These are phyloP conservation scores for Heptranchias perlo DNA, from an alignment of 2,113 vertebrate species.

Conservation along the genomic window DNA sequence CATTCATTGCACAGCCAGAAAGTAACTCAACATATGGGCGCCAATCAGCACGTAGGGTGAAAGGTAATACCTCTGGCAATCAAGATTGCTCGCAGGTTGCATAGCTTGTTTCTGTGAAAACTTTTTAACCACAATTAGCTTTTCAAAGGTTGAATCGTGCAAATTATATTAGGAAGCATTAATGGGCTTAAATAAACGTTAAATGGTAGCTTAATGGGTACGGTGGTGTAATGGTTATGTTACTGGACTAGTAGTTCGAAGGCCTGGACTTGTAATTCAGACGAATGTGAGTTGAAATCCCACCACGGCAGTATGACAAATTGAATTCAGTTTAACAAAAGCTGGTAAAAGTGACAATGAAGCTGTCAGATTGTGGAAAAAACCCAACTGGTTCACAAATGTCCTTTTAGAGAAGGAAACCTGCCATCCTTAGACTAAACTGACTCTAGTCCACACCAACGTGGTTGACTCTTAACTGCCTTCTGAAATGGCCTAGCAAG, in stretches of 20 bases:
- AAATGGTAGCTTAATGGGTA: no score
- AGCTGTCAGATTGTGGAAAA: background rate
- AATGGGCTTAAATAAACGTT: background rate
- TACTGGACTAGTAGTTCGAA: background rate
- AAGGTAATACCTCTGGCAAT: background rate
- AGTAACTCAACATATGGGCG: background rate
- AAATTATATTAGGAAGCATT: background rate
- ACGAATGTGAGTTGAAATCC: background rate
- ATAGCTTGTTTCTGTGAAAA: conserved; percentile 6
- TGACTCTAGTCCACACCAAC: background rate
- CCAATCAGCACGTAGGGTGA: background rate
- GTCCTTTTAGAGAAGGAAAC: background rate
- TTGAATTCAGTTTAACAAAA: background rate
- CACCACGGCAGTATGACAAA: background rate
- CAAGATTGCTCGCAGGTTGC: background rate
- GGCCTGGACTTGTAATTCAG: background rate
- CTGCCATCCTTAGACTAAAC: background rate
- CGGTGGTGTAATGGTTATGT: background rate
- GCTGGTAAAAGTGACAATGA: background rate
- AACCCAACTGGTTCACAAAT: background rate
- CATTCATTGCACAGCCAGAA: background rate
- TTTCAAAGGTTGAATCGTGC: background rate
- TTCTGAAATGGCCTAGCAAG: no score
- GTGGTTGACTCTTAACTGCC: background rate
- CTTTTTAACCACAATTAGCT: background rate